Percentiles rank a stretch among this genome's conserved stretches.
These are phyloP conservation scores for Cnemophilus loriae DNA, from an alignment of 2,113 vertebrate species.

Conservation along the genomic window DNA sequence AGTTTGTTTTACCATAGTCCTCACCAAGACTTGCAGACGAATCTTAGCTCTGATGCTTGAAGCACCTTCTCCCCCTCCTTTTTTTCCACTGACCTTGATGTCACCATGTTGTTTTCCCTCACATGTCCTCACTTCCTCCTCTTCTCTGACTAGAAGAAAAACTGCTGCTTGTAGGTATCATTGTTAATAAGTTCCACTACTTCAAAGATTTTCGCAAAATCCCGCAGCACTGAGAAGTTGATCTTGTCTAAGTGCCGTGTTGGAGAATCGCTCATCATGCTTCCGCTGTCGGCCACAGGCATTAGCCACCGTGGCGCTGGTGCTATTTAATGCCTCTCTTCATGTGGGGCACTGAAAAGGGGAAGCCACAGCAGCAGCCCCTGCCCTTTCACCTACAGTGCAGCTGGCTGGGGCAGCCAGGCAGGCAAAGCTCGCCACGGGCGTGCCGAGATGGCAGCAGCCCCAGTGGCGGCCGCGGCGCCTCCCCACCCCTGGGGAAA, in stretches of 20 bases:
- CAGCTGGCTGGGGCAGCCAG: background rate
- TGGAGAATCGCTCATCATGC: rapidly evolving
- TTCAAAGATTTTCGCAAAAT: background rate
- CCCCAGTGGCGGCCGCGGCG: no score
- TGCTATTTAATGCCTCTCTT: background rate
- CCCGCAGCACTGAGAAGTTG: rapidly evolving
- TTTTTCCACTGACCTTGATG: background rate
- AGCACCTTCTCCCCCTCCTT: background rate
- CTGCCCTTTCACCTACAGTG: background rate
- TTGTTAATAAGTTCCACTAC: background rate
- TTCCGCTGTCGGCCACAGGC: background rate
- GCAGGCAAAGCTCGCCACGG: background rate
- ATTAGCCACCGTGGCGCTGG: rapidly evolving
- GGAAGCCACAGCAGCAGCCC: no score
- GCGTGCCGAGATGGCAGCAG: no score
- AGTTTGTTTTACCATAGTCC: background rate
- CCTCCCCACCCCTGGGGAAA: no score
- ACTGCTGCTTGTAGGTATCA: background rate
- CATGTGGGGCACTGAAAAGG: rapidly evolving
- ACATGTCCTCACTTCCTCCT: background rate
- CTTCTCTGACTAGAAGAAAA: background rate
- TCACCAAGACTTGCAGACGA: background rate
- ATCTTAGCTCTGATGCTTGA: background rate
- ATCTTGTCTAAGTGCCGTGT: background rate
- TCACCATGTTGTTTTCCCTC: background rate